Percentiles rank a stretch among this genome's conserved stretches.
These are phyloP conservation scores for Epinotia nisella DNA, from an alignment of 2,888 invertebrate genomes.

Conservation along the genomic window DNA sequence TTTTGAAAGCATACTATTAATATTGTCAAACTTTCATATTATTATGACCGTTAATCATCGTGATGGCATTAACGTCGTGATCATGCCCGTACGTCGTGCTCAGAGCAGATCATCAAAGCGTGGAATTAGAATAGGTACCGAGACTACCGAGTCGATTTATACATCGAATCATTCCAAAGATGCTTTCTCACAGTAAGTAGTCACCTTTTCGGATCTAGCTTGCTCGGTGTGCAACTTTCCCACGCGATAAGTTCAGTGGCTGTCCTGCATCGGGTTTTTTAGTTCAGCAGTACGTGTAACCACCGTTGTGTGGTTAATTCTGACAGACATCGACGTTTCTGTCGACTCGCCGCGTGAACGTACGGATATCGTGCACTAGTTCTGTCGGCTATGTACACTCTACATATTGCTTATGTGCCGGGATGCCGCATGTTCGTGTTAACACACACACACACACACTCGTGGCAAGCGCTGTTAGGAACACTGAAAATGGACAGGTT, in stretches of 20 bases:
- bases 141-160: conserved; percentile 5
- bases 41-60: conserved; percentile 21
- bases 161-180: conserved; percentile 8
- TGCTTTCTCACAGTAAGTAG: no score
- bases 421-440: not conserved
- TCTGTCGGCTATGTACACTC: not conserved
- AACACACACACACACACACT: no score
- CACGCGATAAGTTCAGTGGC: not conserved
- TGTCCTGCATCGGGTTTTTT: not conserved
- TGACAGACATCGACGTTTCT: conserved; percentile 10
- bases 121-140: conserved; percentile 10
- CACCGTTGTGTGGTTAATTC: not conserved
- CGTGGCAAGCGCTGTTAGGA: not conserved
- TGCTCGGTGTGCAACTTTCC: no score
- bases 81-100: conserved; percentile 11
- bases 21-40: not conserved
- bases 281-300: not conserved
- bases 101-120: conserved; percentile 23
- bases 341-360: conserved; percentile 13
- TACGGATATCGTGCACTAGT: conserved; percentile 24
- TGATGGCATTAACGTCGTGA: conserved; percentile 19
- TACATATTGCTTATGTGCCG: conserved; percentile 19
- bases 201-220: no score
- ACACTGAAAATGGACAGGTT: not conserved
- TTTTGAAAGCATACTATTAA: not conserved